These are phyloP conservation scores for Acanthornis magna DNA, from an alignment of 2,797 vertebrate species.

Conservation along the genomic window DNA sequence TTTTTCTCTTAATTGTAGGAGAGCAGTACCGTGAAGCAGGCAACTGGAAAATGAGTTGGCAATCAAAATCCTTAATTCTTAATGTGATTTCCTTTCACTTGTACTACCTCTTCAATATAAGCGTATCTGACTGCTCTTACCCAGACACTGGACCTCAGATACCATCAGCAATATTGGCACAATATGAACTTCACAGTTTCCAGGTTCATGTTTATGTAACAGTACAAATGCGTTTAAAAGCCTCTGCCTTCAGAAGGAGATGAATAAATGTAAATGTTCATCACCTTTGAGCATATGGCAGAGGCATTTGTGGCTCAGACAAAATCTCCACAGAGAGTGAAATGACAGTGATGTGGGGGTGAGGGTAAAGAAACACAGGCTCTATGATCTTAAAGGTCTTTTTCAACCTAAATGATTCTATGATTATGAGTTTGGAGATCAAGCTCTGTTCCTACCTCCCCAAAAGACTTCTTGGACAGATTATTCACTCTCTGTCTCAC, in stretches of 20 bases:
- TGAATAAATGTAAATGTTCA: constrained; percentile 14
- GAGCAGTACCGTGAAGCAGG: not conserved
- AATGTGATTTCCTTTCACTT: not conserved
- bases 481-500: not conserved
- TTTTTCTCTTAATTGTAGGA: not conserved
- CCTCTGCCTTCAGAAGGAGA: not conserved
- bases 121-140: not conserved
- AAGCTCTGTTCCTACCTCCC: not conserved
- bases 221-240: not conserved
- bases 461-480: not conserved
- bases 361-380: not conserved
- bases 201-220: constrained; percentile 15
- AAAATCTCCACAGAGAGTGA: not conserved
- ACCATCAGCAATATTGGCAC: not conserved
- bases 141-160: not conserved
- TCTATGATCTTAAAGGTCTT: not conserved
- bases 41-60: not conserved
- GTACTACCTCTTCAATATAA: not conserved
- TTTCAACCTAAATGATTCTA: not conserved
- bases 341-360: not conserved
- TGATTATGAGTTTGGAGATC: not conserved
- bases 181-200: not conserved
- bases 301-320: not conserved
- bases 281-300: not conserved
- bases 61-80: not conserved